Percentiles rank a stretch among this genome's conserved stretches.
Conservation (phyloP, 2,797 vertebrate genomes). For the Ciconia nigra region DNA sequence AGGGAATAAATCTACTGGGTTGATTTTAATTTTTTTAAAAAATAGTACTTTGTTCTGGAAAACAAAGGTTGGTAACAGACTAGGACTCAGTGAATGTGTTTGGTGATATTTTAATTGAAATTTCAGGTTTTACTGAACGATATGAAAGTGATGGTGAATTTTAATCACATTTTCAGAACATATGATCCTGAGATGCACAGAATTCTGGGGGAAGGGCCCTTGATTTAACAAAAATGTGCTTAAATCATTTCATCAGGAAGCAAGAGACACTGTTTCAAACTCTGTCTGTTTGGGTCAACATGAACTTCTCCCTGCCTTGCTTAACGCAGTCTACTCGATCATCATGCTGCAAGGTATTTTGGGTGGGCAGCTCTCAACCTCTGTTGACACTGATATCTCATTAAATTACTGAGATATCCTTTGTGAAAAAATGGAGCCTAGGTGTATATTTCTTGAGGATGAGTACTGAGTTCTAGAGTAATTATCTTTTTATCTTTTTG, state of each 20-base stretch:
- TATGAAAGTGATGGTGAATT: neutral
- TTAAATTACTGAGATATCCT: neutral
- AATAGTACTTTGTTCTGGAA: neutral
- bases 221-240: neutral
- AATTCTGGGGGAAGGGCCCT: neutral
- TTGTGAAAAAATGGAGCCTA: neutral
- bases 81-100: neutral
- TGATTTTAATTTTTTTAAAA: neutral
- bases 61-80: neutral
- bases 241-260: neutral
- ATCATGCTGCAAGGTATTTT: neutral
- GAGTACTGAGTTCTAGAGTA: neutral
- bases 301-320: neutral
- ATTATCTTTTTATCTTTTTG: neutral
- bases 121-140: neutral
- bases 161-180: neutral
- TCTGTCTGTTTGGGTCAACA: rapidly evolving
- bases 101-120: neutral
- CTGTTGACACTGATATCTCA: neutral
- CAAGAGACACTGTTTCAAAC: neutral
- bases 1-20: neutral
- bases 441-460: neutral
- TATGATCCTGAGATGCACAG: neutral
- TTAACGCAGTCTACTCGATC: neutral
- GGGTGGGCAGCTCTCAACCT: neutral